A percentile compares a stretch with the other conserved stretches of the same genome.
Evolutionary conservation across 2,888 invertebrate genomes (phyloP).

Genomic region (Brachypterus glaber): DNA sequence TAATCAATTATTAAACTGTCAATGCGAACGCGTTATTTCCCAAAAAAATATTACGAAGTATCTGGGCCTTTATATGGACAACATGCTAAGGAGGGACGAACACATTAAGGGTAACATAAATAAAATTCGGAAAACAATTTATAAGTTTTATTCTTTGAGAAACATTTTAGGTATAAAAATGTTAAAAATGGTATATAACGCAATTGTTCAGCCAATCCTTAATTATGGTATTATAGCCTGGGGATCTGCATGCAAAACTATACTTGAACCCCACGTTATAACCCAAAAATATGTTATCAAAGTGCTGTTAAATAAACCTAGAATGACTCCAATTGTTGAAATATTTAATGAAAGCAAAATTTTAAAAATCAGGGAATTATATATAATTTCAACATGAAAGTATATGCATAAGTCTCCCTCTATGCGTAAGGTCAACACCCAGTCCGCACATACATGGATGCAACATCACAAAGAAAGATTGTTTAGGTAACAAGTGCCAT

Average conservation of each 20-base stretch:
- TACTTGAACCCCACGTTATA: not conserved
- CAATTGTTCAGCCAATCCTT: not conserved
- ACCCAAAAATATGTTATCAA: not conserved
- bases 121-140: not conserved
- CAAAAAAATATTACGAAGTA: not conserved
- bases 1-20: not conserved
- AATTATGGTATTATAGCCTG: not conserved
- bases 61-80: not conserved
- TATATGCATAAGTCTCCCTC: too few species aligned
- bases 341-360: too few species aligned
- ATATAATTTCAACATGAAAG: too few species aligned
- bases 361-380: too few species aligned
- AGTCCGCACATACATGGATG: too few species aligned
- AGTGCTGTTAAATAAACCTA: not conserved
- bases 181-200: not conserved
- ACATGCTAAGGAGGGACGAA: not conserved
- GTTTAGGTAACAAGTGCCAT: too few species aligned
- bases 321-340: too few species aligned
- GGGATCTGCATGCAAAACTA: not conserved
- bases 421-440: too few species aligned
- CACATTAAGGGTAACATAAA: not conserved
- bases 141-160: not conserved
- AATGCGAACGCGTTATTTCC: not conserved
- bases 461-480: too few species aligned
- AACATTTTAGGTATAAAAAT: not conserved